Conservation (phyloP, 1,140 invertebrate genomes). For the Augochlora pura region DNA sequence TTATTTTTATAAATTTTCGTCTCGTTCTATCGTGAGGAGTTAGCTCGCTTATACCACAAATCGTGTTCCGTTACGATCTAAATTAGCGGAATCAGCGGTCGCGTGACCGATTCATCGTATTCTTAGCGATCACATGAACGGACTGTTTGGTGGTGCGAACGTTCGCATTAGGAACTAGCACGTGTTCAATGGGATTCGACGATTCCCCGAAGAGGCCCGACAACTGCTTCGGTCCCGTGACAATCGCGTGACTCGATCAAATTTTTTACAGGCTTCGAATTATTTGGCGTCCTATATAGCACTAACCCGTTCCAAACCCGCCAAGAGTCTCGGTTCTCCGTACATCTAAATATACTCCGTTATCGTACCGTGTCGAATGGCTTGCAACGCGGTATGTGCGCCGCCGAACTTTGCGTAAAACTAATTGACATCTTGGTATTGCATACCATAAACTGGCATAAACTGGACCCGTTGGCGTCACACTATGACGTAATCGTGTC, state of each 20-base stretch:
- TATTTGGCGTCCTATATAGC: neutral
- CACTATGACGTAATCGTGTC: neutral
- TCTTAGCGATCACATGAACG: constrained; percentile 8
- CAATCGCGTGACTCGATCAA: neutral
- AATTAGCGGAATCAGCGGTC: neutral
- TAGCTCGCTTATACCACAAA: neutral
- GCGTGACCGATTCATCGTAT: constrained; percentile 18
- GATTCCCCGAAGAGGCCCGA: too few species aligned
- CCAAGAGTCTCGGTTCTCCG: neutral
- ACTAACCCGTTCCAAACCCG: too few species aligned
- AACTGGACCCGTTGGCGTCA: too few species aligned
- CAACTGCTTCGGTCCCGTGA: neutral
- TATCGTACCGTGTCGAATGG: neutral
- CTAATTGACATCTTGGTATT: too few species aligned
- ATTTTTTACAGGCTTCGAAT: neutral
- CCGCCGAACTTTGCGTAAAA: too few species aligned
- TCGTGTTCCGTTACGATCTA: neutral
- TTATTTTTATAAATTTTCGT: too few species aligned
- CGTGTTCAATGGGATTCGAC: neutral
- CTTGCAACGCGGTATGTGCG: too few species aligned
- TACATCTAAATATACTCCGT: neutral
- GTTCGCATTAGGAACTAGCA: neutral
- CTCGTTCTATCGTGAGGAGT: too few species aligned
- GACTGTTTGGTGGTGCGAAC: neutral
- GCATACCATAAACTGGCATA: neutral